These are phyloP conservation scores for Eulithis prunata DNA, from an alignment of 2,888 invertebrate species.

Conservation along the genomic window DNA sequence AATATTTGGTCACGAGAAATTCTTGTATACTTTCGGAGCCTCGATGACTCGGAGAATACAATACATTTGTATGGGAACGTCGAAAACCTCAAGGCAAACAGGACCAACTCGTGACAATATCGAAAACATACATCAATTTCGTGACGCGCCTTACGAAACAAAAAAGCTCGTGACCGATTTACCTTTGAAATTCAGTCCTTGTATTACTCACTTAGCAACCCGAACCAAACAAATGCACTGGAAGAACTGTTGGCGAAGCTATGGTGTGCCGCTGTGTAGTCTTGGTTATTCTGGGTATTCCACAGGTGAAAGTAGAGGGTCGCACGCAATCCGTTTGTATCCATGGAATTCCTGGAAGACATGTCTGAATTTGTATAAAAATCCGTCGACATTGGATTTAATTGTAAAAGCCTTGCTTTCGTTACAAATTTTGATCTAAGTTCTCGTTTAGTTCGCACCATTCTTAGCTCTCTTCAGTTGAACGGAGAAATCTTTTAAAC, in stretches of 20 bases:
- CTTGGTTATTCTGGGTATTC: slow-evolving; percentile 23
- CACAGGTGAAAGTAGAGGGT: slow-evolving; percentile 34
- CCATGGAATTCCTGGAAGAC: slow-evolving; percentile 16
- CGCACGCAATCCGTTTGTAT: slow-evolving; percentile 22
- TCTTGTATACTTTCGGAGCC: slow-evolving; percentile 12
- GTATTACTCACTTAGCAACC: slow-evolving; percentile 43
- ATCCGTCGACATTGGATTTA: background rate
- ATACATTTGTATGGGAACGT: slow-evolving; percentile 10
- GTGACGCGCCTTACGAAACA: slow-evolving; percentile 32
- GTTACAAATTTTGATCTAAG: no score
- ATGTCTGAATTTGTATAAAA: slow-evolving; percentile 5
- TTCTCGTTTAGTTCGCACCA: no score
- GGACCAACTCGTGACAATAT: slow-evolving; percentile 25
- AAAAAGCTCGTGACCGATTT: slow-evolving; percentile 37
- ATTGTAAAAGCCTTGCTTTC: no score
- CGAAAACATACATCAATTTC: slow-evolving; percentile 31
- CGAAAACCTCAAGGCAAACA: slow-evolving; percentile 19
- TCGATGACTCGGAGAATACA: slow-evolving; percentile 7
- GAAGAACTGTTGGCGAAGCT: slow-evolving; percentile 11
- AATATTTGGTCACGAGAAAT: slow-evolving; percentile 3
- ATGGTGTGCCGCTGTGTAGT: background rate
- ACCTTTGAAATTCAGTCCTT: slow-evolving; percentile 32
- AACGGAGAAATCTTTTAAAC: no score
- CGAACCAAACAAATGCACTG: slow-evolving; percentile 29
- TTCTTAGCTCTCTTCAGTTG: no score